phyloP scores from a whole-genome alignment of 2,888 invertebrate genomes.

The Pilophorus perplexus region DNA sequence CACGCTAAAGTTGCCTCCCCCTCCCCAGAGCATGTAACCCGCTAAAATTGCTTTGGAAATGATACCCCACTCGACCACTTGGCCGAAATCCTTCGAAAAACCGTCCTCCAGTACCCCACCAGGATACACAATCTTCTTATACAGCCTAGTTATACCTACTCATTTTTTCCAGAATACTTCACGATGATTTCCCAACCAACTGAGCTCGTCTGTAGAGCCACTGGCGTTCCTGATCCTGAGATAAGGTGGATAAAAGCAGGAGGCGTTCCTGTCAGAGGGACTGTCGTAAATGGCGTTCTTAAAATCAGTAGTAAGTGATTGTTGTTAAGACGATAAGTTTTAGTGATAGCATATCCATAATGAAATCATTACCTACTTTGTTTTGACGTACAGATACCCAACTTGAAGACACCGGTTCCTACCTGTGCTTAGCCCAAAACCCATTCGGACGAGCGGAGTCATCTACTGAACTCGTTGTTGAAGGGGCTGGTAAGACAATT shows the following conservation, averaged over 20 bases:
- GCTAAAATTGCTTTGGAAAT: no score
- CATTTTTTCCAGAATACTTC: slow-evolving; percentile 4
- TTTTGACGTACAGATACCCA: slow-evolving; percentile 19
- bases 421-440: slow-evolving; percentile 42
- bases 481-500: slow-evolving; percentile 58
- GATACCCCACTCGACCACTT: no score
- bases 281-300: background rate
- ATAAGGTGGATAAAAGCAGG: slow-evolving; percentile 26
- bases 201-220: slow-evolving; percentile 20
- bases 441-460: slow-evolving; percentile 56
- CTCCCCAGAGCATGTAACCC: no score
- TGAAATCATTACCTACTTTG: no score
- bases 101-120: no score
- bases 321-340: no score
- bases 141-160: no score
- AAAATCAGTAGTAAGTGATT: slow-evolving; percentile 16
- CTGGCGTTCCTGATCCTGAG: slow-evolving; percentile 28
- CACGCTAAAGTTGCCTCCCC: no score
- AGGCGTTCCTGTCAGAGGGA: background rate
- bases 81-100: no score
- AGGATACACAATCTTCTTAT: no score
- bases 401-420: slow-evolving; percentile 38
- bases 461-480: slow-evolving; percentile 54
- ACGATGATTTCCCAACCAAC: background rate
- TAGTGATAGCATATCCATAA: no score